These are phyloP conservation scores for Lathamus discolor DNA, from an alignment of 2,113 vertebrate genomes.

Conservation along the genomic window DNA sequence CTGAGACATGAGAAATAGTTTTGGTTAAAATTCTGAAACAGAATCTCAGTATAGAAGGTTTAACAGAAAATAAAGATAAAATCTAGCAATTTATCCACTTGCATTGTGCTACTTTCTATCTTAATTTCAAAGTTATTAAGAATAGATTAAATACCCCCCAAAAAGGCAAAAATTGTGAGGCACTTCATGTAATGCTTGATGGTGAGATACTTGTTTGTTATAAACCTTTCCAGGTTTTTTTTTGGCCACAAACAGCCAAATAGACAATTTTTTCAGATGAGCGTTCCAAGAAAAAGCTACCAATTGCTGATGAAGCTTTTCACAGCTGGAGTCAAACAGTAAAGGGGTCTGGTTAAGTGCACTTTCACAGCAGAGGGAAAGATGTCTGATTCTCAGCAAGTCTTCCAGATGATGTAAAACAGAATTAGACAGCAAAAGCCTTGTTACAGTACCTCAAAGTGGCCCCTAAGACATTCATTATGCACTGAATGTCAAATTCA, in stretches of 20 bases:
- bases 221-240: neutral
- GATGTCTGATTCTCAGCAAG: neutral
- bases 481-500: neutral
- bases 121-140: neutral
- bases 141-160: neutral
- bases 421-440: neutral
- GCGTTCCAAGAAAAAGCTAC: neutral
- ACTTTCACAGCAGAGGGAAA: neutral
- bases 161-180: neutral
- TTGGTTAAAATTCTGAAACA: neutral
- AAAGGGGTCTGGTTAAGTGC: neutral
- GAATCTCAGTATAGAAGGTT: neutral
- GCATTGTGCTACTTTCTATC: neutral
- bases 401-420: neutral
- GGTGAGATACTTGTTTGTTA: neutral
- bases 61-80: neutral
- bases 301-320: neutral
- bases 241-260: neutral
- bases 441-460: neutral
- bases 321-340: neutral
- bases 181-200: neutral
- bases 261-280: neutral
- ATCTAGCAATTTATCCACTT: neutral
- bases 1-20: neutral
- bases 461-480: constrained; percentile 8